phyloP scores from a whole-genome alignment of 2,113 vertebrate species.

The Chamaetylas fuelleborni region DNA sequence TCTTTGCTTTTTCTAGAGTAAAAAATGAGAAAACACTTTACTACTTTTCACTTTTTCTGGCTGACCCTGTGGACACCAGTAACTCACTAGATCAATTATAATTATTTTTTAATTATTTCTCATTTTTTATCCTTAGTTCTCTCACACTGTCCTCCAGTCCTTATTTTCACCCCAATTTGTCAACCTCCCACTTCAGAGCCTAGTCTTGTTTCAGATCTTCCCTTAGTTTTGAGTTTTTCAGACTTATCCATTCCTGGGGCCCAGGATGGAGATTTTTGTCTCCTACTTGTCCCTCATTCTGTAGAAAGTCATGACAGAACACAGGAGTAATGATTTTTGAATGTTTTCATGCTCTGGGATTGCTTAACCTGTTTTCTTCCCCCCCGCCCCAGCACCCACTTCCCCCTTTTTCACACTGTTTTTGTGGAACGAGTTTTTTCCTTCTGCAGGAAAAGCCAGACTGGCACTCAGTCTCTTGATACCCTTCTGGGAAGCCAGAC shows the following conservation, averaged over 20 bases:
- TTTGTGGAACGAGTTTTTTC: neutral
- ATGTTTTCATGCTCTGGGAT: neutral
- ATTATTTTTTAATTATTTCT: neutral
- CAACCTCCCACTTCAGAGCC: neutral
- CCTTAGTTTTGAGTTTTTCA: neutral
- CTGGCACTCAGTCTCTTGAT: accelerated
- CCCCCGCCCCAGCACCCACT: neutral
- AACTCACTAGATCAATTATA: neutral
- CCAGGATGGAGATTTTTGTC: neutral
- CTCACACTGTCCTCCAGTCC: neutral
- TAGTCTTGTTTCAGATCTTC: neutral
- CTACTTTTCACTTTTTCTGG: neutral
- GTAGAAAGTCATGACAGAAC: neutral
- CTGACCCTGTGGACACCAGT: neutral
- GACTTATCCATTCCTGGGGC: neutral
- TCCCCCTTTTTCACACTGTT: neutral
- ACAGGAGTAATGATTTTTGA: neutral
- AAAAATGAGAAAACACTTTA: neutral
- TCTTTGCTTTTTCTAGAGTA: neutral
- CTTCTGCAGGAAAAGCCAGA: neutral
- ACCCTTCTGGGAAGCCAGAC: neutral
- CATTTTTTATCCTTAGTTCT: neutral
- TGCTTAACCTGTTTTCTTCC: neutral
- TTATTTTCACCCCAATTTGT: neutral
- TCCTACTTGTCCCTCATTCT: neutral